A percentile compares a stretch with the other conserved stretches of the same genome.
Conservation (phyloP, 2,797 vertebrate genomes). For the Sphenodon punctatus region DNA sequence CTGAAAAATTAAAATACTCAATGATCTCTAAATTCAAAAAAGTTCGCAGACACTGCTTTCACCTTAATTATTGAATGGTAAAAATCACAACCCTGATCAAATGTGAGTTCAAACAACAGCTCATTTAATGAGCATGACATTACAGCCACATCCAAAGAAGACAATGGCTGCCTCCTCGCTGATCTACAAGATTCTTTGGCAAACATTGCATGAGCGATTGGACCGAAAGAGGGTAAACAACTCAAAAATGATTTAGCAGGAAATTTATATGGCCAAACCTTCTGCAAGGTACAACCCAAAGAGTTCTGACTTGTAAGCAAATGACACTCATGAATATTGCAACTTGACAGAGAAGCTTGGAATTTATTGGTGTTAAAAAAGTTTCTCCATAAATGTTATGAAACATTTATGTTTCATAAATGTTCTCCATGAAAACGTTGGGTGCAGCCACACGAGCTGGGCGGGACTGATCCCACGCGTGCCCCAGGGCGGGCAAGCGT, state of each 20-base stretch:
- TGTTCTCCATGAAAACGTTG: no score
- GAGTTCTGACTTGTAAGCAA: not conserved
- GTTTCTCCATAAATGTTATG: constrained; percentile 3
- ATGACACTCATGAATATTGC: constrained; percentile 28
- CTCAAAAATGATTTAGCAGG: not conserved
- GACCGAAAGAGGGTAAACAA: constrained; percentile 18
- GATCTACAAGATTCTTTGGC: not conserved
- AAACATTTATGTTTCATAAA: no score
- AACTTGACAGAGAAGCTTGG: not conserved
- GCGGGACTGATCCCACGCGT: no score
- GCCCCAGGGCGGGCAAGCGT: no score
- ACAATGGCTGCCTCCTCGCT: not conserved
- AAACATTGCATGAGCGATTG: not conserved
- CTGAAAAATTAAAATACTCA: no score
- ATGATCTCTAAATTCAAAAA: not conserved
- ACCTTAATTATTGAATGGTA: not conserved
- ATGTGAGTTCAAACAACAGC: not conserved
- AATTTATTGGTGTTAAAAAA: constrained; percentile 4
- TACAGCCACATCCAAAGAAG: not conserved
- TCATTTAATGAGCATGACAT: not conserved
- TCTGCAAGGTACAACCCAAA: not conserved
- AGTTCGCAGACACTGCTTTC: not conserved
- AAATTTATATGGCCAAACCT: constrained; percentile 11
- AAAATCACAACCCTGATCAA: not conserved
- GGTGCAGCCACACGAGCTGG: no score